A percentile compares a stretch with the other conserved stretches of the same genome.
Evolutionary conservation across 1,140 invertebrate genomes (phyloP).

Genomic region (Danaus melanippus): DNA sequence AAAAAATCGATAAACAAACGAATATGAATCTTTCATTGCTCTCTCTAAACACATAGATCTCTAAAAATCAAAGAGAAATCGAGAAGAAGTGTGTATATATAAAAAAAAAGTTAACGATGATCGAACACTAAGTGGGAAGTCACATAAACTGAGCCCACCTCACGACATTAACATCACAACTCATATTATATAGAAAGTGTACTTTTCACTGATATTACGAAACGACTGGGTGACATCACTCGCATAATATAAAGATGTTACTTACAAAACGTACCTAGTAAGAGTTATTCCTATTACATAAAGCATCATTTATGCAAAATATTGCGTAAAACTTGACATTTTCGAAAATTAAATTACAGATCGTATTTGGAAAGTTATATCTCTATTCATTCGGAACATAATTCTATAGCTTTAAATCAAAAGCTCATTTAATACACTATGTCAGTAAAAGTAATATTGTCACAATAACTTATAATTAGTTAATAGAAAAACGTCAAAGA

Average conservation of each 20-base stretch:
- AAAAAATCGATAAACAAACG: constrained; percentile 64
- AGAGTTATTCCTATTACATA: constrained; percentile 55
- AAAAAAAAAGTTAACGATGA: too few relatives aligned
- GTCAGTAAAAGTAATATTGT: too few relatives aligned
- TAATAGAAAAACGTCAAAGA: too few relatives aligned
- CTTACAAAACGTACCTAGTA: constrained; percentile 57
- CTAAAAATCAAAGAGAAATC: too few relatives aligned
- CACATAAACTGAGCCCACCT: constrained; percentile 5
- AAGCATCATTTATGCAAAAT: constrained; percentile 47
- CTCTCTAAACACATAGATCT: not conserved
- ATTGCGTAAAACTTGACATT: constrained; percentile 61
- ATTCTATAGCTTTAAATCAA: too few relatives aligned
- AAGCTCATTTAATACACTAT: too few relatives aligned
- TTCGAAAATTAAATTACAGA: constrained; percentile 26
- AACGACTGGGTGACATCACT: constrained; percentile 53
- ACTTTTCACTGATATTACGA: constrained; percentile 55
- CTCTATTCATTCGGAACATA: not conserved
- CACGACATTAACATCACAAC: constrained; percentile 8
- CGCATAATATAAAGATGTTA: constrained; percentile 54
- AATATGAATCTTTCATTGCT: constrained; percentile 30
- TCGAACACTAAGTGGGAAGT: not conserved
- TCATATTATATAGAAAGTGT: constrained; percentile 47
- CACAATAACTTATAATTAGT: too few relatives aligned
- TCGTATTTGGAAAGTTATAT: constrained; percentile 1
- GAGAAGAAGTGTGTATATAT: too few relatives aligned